Base-by-base conservation (phyloP, 64 coral and sea anemone species). In the Platygyra sinensis region DNA sequence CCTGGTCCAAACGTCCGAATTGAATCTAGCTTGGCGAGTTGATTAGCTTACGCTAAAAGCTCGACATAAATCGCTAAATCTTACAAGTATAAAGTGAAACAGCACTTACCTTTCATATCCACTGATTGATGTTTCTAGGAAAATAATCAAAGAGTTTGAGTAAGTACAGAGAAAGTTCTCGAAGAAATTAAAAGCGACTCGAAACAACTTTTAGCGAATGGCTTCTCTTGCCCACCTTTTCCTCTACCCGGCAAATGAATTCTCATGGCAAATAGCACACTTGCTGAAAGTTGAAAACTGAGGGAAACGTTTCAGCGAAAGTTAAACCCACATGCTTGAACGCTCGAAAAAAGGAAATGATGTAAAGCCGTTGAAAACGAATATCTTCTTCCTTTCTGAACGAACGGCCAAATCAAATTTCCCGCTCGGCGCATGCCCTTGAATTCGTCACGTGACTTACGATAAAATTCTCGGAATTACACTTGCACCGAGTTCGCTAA, bases 361-460 rank as follows among this genome's bases (percentile, higher is more conserved):
- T 52, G 62, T 72, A 27, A 50, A 10, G 36, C 62, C 62, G 81
- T 71, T 72, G 15, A 1, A 49, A 77, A 8, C 16, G 1, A 1
- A 36, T 24, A 46, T 3, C 74, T 24, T 13, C 33, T 24, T 78
- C 36, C 73, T 42, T 39, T 31, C 13, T 15, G 52, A 33, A 33
- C 80, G n/a, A n/a, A n/a, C 59, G 80, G 7, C 17, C 81, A 85
- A 85, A n/a, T 85, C 81, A 85, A 85, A 85, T 85, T 72, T 72
- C 81, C 62, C 81, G 81, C 81, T 65, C 18, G 18, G 62, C 60
- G 80, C 80, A 83, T 83, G 80, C 12, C 62, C 63, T 67, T 39
- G 10, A n/a, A 10, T 25, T 50, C 13, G 81, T 72, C 81, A 85
- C 81, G 63, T 85, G 81, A 85, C 29, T 64, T 8, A 67, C n/a